A percentile compares a stretch with the other conserved stretches of the same genome.
These are phyloP conservation scores for Gandaritis pyraliata DNA, from an alignment of 2,888 invertebrate genomes.

Conservation along the genomic window DNA sequence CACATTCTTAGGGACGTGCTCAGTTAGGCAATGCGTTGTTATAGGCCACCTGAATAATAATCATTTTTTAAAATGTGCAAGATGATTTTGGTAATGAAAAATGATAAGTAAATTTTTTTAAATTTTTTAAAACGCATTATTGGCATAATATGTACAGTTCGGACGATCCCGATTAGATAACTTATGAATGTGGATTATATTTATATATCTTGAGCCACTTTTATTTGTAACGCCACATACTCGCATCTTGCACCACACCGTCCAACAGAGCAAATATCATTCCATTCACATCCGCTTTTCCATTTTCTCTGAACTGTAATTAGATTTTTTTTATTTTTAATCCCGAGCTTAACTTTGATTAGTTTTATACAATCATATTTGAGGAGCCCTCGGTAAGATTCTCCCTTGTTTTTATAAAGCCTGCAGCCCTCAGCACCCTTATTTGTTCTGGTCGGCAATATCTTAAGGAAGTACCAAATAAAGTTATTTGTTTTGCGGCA, in stretches of 20 bases:
- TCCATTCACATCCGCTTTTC: constrained; percentile 58
- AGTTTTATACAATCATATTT: constrained; percentile 31
- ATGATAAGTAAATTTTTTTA: no score
- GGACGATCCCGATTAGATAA: no score
- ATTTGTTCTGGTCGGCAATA: constrained; percentile 29
- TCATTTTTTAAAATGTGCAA: no score
- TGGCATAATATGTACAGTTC: no score
- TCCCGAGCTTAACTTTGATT: constrained; percentile 38
- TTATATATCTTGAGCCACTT: no score
- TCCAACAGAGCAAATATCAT: constrained; percentile 62
- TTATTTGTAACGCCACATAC: not conserved
- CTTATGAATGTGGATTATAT: no score
- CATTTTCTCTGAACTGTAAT: constrained; percentile 54
- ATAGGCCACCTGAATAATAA: no score
- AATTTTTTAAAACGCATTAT: no score
- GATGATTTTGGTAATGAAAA: no score
- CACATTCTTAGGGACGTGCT: no score
- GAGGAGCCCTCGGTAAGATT: constrained; percentile 20
- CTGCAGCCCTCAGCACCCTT: constrained; percentile 9
- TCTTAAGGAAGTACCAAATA: constrained; percentile 15
- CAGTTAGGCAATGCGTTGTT: no score
- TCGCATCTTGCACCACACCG: constrained; percentile 40
- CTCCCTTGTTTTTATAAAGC: constrained; percentile 23
- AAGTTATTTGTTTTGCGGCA: constrained; percentile 1
- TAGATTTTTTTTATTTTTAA: constrained; percentile 46